Conservation (phyloP, 1,140 invertebrate species). For the Hylyphantes graminicola region DNA sequence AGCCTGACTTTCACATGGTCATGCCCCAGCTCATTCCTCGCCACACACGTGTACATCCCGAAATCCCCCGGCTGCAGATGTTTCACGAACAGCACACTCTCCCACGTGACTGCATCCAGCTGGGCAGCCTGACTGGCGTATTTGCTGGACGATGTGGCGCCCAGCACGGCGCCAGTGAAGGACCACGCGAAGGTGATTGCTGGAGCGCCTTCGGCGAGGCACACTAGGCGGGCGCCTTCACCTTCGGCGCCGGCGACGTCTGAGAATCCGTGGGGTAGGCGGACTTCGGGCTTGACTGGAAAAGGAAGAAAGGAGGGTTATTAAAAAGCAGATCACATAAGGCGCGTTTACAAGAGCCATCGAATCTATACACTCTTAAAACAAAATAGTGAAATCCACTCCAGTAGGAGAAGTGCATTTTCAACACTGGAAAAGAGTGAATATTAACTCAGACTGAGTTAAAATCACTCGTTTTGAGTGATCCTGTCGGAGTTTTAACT, state of each 20-base stretch:
- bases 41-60: slow-evolving; percentile 88
- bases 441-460: too few relatives aligned
- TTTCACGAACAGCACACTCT: slow-evolving; percentile 83
- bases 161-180: slow-evolving; percentile 68
- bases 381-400: too few relatives aligned
- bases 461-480: too few relatives aligned
- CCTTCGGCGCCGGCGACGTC: slow-evolving; percentile 91
- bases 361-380: too few relatives aligned
- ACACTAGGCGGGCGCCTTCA: slow-evolving; percentile 81
- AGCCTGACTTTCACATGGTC: slow-evolving; percentile 79
- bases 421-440: too few relatives aligned
- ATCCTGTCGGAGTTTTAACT: too few relatives aligned
- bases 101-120: slow-evolving; percentile 74
- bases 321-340: too few relatives aligned
- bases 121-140: slow-evolving; percentile 75
- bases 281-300: slow-evolving; percentile 87
- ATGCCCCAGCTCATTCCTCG: slow-evolving; percentile 85
- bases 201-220: slow-evolving; percentile 83
- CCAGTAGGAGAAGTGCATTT: too few relatives aligned
- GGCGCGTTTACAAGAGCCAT: too few relatives aligned
- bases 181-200: slow-evolving; percentile 87
- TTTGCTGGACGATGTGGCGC: slow-evolving; percentile 71
- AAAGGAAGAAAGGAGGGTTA: too few relatives aligned
- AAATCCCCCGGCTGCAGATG: slow-evolving; percentile 87
- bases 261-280: slow-evolving; percentile 80